These are phyloP conservation scores for Exaiptasia diaphana DNA, from an alignment of 64 coral and sea anemone species.

Conservation along the genomic window DNA sequence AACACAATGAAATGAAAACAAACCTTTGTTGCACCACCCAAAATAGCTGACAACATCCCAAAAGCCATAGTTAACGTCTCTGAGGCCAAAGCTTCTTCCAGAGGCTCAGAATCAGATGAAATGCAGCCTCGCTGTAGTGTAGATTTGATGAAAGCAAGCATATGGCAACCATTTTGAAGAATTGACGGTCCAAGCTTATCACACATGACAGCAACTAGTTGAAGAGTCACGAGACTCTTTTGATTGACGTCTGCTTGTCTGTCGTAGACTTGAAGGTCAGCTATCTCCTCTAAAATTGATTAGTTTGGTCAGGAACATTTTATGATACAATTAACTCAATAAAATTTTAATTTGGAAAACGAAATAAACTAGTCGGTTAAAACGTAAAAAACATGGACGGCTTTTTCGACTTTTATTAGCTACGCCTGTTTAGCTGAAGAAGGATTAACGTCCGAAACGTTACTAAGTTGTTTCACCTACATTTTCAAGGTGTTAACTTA, in stretches of 20 bases:
- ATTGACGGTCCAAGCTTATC: slow-evolving; percentile 91
- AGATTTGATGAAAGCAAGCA: slow-evolving; percentile 64
- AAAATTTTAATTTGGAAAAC: too few species aligned
- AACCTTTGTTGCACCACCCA: slow-evolving; percentile 77
- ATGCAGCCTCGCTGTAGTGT: slow-evolving; percentile 67
- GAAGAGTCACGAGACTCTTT: slow-evolving; percentile 64
- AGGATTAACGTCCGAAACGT: too few species aligned
- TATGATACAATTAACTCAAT: too few species aligned
- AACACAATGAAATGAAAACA: too few species aligned
- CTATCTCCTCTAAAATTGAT: background rate
- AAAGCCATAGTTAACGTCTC: slow-evolving; percentile 87
- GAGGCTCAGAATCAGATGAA: slow-evolving; percentile 24
- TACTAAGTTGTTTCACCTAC: too few species aligned
- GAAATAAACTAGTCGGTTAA: too few species aligned
- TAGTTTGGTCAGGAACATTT: background rate
- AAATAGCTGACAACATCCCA: slow-evolving; percentile 85
- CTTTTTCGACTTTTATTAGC: too few species aligned
- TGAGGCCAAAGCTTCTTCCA: slow-evolving; percentile 42
- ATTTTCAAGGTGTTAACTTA: too few species aligned
- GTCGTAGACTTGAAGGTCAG: background rate
- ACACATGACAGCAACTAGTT: slow-evolving; percentile 80
- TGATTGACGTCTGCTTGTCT: slow-evolving; percentile 1
- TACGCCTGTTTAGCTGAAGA: too few species aligned
- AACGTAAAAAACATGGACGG: too few species aligned
- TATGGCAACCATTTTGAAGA: slow-evolving; percentile 67